Conservation (phyloP, 2,888 invertebrate species). For the Caenorhabditis japonica region DNA sequence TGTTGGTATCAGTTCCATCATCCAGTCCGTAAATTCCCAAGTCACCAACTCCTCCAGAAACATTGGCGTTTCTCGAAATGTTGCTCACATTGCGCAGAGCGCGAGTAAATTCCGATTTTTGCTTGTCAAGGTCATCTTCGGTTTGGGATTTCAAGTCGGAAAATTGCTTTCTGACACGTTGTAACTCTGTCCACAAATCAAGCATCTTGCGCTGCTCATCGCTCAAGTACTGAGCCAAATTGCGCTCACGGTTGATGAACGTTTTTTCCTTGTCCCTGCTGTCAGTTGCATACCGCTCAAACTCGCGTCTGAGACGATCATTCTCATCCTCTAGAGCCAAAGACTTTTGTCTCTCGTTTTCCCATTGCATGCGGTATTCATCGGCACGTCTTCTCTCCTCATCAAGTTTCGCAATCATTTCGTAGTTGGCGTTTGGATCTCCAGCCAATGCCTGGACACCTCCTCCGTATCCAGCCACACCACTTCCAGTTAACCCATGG, state of each 20-base stretch:
- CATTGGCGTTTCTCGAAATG: conserved; percentile 46
- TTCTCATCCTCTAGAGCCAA: conserved; percentile 73
- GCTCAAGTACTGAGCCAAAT: conserved; percentile 74
- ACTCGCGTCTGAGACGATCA: conserved; percentile 72
- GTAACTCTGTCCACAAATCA: conserved; percentile 76
- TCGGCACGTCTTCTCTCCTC: conserved; percentile 75
- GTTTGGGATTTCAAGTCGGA: conserved; percentile 67
- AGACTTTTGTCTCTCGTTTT: conserved; percentile 70
- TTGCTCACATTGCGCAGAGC: conserved; percentile 63
- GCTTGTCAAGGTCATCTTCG: conserved; percentile 68
- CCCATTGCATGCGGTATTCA: conserved; percentile 73
- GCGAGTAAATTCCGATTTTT: conserved; percentile 69
- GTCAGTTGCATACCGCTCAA: conserved; percentile 69
- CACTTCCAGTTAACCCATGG: conserved; percentile 11
- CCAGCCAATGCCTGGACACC: conserved; percentile 51
- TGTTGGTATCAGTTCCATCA: conserved; percentile 49
- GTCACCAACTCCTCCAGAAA: conserved; percentile 33
- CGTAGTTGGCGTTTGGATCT: conserved; percentile 75
- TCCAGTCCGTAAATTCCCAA: conserved; percentile 45
- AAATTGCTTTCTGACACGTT: conserved; percentile 75
- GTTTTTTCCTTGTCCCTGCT: conserved; percentile 72
- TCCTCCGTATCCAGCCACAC: conserved; percentile 45
- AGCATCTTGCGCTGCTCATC: conserved; percentile 77
- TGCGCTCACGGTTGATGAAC: conserved; percentile 72
- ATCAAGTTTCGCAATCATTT: conserved; percentile 72